A percentile compares a stretch with the other conserved stretches of the same genome.
Evolutionary conservation across 2,113 vertebrate genomes (phyloP).

Genomic region (Alligator sinensis): DNA sequence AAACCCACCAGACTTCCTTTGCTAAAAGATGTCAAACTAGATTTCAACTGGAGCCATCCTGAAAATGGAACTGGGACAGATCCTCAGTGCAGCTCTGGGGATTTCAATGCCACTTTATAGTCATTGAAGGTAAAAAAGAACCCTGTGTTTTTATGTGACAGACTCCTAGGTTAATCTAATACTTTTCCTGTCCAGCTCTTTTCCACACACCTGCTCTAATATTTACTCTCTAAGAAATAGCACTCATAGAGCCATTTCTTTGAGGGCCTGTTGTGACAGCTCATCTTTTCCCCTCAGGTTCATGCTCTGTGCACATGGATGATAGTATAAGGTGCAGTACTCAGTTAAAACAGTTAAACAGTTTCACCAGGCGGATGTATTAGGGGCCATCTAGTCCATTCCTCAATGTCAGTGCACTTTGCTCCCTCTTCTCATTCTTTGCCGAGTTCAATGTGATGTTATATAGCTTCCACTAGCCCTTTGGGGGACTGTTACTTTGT

Average conservation of each 20-base stretch:
- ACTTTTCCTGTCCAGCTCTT: constrained; percentile 6
- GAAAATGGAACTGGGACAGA: background rate
- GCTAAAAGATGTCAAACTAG: constrained; percentile 27
- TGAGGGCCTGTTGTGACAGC: constrained; percentile 58
- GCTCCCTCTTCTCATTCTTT: constrained; percentile 1
- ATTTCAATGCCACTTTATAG: constrained; percentile 17
- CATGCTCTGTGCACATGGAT: background rate
- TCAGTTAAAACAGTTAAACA: constrained; percentile 57
- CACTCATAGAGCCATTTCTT: constrained; percentile 37
- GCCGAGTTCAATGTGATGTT: constrained; percentile 21
- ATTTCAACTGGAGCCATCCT: accelerated
- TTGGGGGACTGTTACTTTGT: constrained; percentile 32
- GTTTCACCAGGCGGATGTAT: constrained; percentile 55
- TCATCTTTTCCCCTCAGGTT: background rate
- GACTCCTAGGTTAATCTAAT: background rate
- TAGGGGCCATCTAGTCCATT: constrained; percentile 24
- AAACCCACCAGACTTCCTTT: background rate
- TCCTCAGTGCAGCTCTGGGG: background rate
- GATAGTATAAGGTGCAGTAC: constrained; percentile 42
- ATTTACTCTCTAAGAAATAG: constrained; percentile 41
- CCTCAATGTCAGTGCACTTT: background rate
- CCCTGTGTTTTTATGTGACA: background rate
- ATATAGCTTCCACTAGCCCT: background rate
- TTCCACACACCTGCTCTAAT: constrained; percentile 41
- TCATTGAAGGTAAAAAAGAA: no score